A percentile compares a stretch with the other conserved stretches of the same genome.
Conservation (phyloP, 2,888 invertebrate genomes). For the Apomyelois bistriatella region DNA sequence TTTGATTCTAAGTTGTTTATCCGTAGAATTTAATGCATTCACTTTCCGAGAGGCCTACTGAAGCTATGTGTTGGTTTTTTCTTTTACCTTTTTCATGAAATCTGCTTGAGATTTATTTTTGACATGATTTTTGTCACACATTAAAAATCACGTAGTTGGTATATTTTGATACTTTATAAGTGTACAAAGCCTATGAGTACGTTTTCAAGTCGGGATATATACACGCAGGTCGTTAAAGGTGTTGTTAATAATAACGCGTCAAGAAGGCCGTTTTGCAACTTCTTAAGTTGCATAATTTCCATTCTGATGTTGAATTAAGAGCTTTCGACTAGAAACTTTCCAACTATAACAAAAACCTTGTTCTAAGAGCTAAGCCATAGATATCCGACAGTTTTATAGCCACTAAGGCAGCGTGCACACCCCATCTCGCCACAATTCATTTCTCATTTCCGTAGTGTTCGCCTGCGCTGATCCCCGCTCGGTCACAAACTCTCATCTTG, state of each 20-base stretch:
- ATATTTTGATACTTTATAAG: too few species aligned
- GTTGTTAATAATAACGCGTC: too few species aligned
- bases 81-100: not conserved
- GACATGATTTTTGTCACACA: too few species aligned
- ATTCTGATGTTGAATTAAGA: not conserved
- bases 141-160: too few species aligned
- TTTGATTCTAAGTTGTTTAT: not conserved
- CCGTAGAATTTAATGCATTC: not conserved
- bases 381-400: constrained; percentile 8
- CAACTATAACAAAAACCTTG: constrained; percentile 5
- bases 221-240: too few species aligned
- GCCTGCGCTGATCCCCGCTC: constrained; percentile 41
- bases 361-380: constrained; percentile 11
- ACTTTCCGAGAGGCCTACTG: constrained; percentile 6
- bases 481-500: constrained; percentile 48
- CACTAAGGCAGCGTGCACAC: constrained; percentile 16
- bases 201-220: too few species aligned
- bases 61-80: not conserved
- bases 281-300: not conserved
- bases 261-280: too few species aligned
- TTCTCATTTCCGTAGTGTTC: constrained; percentile 56
- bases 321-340: not conserved
- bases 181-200: too few species aligned
- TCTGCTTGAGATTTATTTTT: not conserved
- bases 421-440: constrained; percentile 54